These are phyloP conservation scores for Podocnemis expansa DNA, from an alignment of 2,113 vertebrate species.

Conservation along the genomic window DNA sequence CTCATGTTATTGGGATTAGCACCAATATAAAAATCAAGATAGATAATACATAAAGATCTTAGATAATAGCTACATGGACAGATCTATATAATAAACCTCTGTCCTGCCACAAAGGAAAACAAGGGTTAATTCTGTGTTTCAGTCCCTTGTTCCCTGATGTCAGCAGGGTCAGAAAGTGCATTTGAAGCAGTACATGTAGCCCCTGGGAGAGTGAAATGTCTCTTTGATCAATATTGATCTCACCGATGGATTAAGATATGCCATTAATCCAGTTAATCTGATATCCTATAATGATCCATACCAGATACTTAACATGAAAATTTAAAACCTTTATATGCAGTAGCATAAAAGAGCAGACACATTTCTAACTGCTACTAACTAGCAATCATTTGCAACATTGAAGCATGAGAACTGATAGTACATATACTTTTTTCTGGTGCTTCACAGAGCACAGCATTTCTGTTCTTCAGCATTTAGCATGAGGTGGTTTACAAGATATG, in stretches of 20 bases:
- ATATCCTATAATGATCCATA: not conserved
- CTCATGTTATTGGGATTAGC: no score
- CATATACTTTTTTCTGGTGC: not conserved
- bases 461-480: not conserved
- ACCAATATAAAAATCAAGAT: no score
- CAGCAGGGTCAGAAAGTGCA: not conserved
- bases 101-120: not conserved
- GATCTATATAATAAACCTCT: not conserved
- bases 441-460: not conserved
- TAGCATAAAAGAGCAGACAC: not conserved
- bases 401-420: not conserved
- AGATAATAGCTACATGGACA: no score
- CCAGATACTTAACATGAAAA: not conserved
- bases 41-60: no score
- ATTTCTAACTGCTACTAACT: not conserved
- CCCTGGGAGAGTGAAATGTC: not conserved
- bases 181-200: not conserved
- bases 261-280: accelerated
- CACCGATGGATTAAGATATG: not conserved
- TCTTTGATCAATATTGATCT: not conserved
- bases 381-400: not conserved
- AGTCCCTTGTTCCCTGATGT: not conserved
- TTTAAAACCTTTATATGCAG: not conserved
- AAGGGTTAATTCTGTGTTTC: not conserved
- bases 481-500: not conserved